Evolutionary conservation across 2,797 vertebrate genomes (phyloP).

Genomic region (Neopelma chrysocephalum): DNA sequence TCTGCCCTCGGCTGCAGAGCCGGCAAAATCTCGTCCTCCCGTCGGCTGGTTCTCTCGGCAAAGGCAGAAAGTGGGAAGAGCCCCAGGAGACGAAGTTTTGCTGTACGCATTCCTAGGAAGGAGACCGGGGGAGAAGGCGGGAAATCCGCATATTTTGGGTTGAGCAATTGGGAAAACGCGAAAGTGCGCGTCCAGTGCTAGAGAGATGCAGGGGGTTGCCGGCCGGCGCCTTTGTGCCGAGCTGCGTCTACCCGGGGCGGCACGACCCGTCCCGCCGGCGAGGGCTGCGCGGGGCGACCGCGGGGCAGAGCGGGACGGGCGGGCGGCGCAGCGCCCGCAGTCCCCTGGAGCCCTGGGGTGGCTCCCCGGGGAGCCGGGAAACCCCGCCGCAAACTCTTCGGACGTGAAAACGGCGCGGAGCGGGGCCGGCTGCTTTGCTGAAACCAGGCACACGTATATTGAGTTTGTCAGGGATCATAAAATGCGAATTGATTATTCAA

Average conservation of each 20-base stretch:
- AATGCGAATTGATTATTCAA: constrained; percentile 82
- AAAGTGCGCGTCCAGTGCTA: accelerated
- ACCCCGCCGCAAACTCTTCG: background rate
- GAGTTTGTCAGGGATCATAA: constrained; percentile 80
- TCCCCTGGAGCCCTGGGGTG: background rate
- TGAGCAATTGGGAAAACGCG: background rate
- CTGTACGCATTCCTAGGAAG: background rate
- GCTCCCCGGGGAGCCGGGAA: background rate
- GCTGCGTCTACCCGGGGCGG: background rate
- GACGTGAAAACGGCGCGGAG: background rate
- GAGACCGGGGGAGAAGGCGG: background rate
- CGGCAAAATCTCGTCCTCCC: background rate
- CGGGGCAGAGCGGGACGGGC: background rate
- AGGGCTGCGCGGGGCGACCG: background rate
- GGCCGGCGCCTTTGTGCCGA: background rate
- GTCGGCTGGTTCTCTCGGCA: background rate
- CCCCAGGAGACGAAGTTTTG: background rate
- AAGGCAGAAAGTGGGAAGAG: too few species aligned
- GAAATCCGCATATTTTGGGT: background rate
- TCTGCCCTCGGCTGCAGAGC: background rate
- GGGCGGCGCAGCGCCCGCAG: background rate
- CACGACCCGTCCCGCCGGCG: background rate
- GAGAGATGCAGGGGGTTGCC: background rate
- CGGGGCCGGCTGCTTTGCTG: constrained; percentile 6
- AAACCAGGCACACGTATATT: constrained; percentile 36